phyloP scores from a whole-genome alignment of 2,113 vertebrate species.

The Grammomys dolichurus region DNA sequence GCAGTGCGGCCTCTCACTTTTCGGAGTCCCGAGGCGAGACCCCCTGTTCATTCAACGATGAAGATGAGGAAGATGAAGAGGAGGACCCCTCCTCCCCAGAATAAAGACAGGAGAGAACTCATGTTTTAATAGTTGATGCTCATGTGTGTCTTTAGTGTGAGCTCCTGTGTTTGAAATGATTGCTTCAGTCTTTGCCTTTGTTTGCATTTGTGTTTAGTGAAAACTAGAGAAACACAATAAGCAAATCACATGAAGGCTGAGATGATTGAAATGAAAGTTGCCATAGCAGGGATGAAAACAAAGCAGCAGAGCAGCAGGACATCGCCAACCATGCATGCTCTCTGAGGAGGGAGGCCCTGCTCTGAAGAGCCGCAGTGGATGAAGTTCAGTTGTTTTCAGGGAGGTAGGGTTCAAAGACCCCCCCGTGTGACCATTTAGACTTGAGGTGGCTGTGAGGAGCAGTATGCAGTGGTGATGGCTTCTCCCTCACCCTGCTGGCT shows the following conservation, averaged over 20 bases:
- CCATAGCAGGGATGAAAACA: constrained; percentile 35
- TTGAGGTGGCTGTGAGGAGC: neutral
- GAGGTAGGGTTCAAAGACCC: constrained; percentile 20
- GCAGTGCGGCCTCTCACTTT: constrained; percentile 88
- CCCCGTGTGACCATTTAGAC: neutral
- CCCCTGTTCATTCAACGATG: constrained; percentile 92
- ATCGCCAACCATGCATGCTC: neutral
- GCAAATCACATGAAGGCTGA: constrained; percentile 62
- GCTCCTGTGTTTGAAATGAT: constrained; percentile 80
- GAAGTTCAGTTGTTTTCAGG: constrained; percentile 39
- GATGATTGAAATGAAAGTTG: constrained; percentile 29
- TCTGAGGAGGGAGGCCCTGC: constrained; percentile 53
- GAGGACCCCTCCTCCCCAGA: constrained; percentile 91
- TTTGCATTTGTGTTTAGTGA: constrained; percentile 81
- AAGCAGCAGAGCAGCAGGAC: constrained; percentile 43
- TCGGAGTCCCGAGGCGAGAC: constrained; percentile 91
- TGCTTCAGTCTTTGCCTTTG: constrained; percentile 83
- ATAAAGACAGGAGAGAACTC: constrained; percentile 84
- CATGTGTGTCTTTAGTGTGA: constrained; percentile 79
- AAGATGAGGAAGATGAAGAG: constrained; percentile 91
- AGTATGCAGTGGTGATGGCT: neutral
- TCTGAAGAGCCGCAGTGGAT: constrained; percentile 62
- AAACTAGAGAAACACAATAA: constrained; percentile 75
- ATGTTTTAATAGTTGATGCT: constrained; percentile 73
- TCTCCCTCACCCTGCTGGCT: constrained; percentile 63